phyloP scores from a whole-genome alignment of 2,113 vertebrate genomes.

The Pygoscelis adeliae region DNA sequence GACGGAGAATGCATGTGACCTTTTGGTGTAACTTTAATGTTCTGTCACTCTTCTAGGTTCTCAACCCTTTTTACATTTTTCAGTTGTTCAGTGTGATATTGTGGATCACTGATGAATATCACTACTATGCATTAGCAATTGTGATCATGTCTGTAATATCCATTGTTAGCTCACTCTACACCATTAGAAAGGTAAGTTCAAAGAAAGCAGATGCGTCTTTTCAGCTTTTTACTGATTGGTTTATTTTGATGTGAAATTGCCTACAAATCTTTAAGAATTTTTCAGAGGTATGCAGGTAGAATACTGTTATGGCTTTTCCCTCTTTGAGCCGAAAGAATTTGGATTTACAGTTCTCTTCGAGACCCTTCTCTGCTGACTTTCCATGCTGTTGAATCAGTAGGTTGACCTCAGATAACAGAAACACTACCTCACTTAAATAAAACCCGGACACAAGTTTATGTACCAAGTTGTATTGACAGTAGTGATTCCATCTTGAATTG shows the following conservation, averaged over 20 bases:
- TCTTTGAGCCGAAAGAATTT: background rate
- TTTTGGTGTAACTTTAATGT: background rate
- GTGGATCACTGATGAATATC: constrained; percentile 94
- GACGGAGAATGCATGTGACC: background rate
- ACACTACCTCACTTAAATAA: background rate
- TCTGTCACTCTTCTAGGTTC: constrained; percentile 82
- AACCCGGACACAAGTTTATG: fast-evolving
- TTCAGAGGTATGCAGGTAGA: background rate
- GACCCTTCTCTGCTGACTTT: background rate
- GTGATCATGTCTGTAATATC: constrained; percentile 96
- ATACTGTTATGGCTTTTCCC: background rate
- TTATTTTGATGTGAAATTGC: background rate
- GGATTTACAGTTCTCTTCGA: background rate
- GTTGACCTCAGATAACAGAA: background rate
- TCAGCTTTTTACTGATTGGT: background rate
- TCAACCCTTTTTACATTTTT: constrained; percentile 99
- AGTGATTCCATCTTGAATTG: background rate
- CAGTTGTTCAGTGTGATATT: constrained; percentile 98
- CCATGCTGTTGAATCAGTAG: background rate
- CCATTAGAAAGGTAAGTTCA: constrained; percentile 92
- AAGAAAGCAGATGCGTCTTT: background rate
- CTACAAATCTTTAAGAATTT: background rate
- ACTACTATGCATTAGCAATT: constrained; percentile 95
- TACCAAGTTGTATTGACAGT: background rate
- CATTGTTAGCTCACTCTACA: constrained; percentile 94